These are phyloP conservation scores for Barypeithes pellucidus DNA, from an alignment of 2,888 invertebrate genomes.

Conservation along the genomic window DNA sequence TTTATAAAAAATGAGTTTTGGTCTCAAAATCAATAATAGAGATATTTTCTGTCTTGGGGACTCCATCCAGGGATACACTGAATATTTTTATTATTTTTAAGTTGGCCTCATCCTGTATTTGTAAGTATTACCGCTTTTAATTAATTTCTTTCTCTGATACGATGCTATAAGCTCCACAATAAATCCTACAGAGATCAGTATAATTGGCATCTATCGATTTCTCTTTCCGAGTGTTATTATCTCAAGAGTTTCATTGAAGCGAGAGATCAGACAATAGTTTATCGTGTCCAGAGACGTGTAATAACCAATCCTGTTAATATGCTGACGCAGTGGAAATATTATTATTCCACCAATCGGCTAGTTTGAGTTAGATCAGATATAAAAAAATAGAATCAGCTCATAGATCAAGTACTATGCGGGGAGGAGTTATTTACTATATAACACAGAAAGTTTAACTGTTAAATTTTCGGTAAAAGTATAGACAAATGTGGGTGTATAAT, in stretches of 20 bases:
- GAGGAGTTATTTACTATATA: too few relatives aligned
- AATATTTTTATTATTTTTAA: too few relatives aligned
- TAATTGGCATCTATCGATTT: conserved; percentile 3
- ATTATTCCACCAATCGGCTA: neutral
- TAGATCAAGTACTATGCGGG: too few relatives aligned
- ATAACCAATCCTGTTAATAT: conserved; percentile 2
- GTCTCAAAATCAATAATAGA: too few relatives aligned
- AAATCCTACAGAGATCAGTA: conserved; percentile 2
- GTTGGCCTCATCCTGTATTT: too few relatives aligned
- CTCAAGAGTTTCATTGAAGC: conserved; percentile 13
- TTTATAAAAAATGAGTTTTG: too few relatives aligned
- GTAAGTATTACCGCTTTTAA: neutral
- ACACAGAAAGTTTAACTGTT: too few relatives aligned
- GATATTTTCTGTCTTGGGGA: too few relatives aligned
- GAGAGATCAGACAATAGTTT: conserved; percentile 20
- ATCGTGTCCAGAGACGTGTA: conserved; percentile 10
- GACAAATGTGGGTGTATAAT: too few relatives aligned
- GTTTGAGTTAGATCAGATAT: neutral
- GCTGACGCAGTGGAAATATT: conserved; percentile 9
- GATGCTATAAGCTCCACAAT: neutral
- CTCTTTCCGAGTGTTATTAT: conserved; percentile 8
- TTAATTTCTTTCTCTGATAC: neutral
- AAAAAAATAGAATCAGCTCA: too few relatives aligned
- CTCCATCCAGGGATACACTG: too few relatives aligned
- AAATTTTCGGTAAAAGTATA: too few relatives aligned